Conservation (phyloP, 2,113 vertebrate genomes). For the Gopherus evgoodei region DNA sequence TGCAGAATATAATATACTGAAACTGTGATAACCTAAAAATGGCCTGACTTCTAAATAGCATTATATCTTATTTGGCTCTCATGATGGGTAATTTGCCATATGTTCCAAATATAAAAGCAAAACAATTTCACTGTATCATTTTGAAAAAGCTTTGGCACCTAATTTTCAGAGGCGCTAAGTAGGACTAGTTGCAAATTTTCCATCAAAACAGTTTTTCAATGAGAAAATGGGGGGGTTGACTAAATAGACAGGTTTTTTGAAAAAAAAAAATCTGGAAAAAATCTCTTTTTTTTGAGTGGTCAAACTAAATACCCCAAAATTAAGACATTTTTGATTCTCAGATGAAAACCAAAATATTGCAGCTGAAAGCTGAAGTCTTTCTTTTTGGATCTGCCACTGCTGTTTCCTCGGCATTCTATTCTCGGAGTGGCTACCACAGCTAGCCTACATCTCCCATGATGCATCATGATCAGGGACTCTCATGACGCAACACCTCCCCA, state of each 20-base stretch:
- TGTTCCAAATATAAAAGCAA: neutral
- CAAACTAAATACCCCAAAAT: neutral
- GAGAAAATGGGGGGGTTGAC: neutral
- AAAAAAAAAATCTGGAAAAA: neutral
- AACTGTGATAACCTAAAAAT: neutral
- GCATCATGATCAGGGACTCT: neutral
- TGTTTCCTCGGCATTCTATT: neutral
- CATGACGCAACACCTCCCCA: neutral
- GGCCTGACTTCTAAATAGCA: neutral
- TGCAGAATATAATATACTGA: neutral
- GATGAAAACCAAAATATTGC: neutral
- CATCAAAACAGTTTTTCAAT: neutral
- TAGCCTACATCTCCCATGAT: neutral
- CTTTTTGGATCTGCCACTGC: neutral
- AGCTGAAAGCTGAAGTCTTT: neutral
- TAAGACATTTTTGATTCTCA: neutral
- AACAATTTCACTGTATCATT: neutral
- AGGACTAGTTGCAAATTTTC: neutral
- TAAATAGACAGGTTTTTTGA: neutral
- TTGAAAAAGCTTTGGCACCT: neutral
- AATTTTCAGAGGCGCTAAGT: neutral
- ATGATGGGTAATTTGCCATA: neutral
- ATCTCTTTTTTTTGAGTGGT: neutral
- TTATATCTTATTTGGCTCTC: neutral
- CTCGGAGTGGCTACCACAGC: neutral